Evolutionary conservation across 2,797 vertebrate genomes (phyloP).

Genomic region (Melanogrammus aeglefinus): DNA sequence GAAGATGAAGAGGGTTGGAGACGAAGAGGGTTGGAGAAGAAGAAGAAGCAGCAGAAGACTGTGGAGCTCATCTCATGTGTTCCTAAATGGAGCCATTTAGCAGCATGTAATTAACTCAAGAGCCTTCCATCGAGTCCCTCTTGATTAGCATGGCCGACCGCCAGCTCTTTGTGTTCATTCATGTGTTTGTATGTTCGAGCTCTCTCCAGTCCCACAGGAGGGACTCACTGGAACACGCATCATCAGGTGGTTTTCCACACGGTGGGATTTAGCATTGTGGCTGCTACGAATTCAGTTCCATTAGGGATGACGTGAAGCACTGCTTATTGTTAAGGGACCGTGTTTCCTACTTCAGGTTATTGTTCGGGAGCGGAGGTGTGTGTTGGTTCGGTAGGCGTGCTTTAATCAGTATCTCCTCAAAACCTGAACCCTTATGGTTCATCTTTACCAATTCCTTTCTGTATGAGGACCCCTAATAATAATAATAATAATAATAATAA

Average conservation of each 20-base stretch:
- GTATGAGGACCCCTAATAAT: background rate
- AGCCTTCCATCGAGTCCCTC: conserved; percentile 14
- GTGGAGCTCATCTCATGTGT: background rate
- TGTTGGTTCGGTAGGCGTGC: background rate
- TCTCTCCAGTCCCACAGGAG: background rate
- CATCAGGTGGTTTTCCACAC: background rate
- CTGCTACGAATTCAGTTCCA: background rate
- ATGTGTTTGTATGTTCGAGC: background rate
- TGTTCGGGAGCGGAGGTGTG: background rate
- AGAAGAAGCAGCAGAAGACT: background rate
- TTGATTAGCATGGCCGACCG: conserved; percentile 24
- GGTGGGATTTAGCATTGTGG: background rate
- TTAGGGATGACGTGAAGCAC: background rate
- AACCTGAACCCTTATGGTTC: background rate
- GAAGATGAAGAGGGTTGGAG: too few relatives aligned
- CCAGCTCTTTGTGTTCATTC: background rate
- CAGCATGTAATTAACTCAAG: conserved; percentile 29
- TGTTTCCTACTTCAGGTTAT: background rate
- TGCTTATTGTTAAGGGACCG: background rate
- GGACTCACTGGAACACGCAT: background rate
- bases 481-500: background rate
- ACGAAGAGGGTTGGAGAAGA: background rate
- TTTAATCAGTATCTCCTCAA: background rate
- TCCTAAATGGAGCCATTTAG: conserved; percentile 17
- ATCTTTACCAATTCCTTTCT: background rate